Evolutionary conservation across 2,113 vertebrate species (phyloP), one percentile per base, ranked within the genome.

Genomic region (Arvicanthis niloticus): DNA sequence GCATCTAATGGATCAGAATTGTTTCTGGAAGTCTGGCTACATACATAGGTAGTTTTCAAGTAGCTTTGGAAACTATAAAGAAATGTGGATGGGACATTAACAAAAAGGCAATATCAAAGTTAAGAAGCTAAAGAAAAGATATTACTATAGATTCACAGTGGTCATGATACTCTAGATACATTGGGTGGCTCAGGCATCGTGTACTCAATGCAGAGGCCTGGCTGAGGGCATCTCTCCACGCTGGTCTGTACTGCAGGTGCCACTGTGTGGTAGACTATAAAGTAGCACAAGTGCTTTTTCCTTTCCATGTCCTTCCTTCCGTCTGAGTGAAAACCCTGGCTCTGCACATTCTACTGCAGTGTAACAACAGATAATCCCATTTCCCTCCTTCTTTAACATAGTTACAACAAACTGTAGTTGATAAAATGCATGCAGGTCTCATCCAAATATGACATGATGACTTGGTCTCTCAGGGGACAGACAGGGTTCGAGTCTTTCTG

Each of bases 311-410:
- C 37, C 72, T 91, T n/a, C 37, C 37, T 22, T 17, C 40, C 15
- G 8, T 65, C 51, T 11, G 45, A 85, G 60, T 88, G 37, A 90
- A 81, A 88, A 65, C 53, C 70, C 70, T 42, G 75, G 45, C 26
- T 70, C 45, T 42, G 58, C 17, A 51, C 76, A 1, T 65, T 94
- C 89, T 92, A 11, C 22, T n/a, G 34, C 42, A 72, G 22, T 42
- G 13, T 82, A 89, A 21, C 40, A 70, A 84, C 34, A 84, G 88
- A n/a, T 31, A 51, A 92, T 93, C 96, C 45, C 67, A 4, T 90
- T 93, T 45, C 78, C 29, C 24, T 3, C 2, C 26, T 48, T 88
- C 56, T 85, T 76, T 37, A 53, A 45, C 31, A 42, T 73, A 73
- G 22, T 81, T 86, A 84, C 8, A 89, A 42, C 26, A 51, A 78